Evolutionary conservation across 53 echinoderm and acorn worm species (phyloP).

Genomic region (Antedon mediterranea): DNA sequence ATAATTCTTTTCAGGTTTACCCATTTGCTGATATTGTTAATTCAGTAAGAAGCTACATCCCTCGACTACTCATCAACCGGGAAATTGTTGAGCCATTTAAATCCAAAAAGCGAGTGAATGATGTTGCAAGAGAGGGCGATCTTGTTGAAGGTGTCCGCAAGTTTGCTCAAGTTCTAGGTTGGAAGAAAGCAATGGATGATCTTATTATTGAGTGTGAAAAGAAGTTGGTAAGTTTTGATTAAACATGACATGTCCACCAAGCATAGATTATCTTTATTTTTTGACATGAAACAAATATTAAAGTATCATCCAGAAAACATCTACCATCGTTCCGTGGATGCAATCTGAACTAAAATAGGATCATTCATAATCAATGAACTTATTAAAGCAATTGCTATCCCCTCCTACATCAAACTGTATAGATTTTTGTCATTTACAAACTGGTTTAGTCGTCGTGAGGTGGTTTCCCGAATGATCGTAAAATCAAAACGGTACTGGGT

Average conservation of each 20-base stretch:
- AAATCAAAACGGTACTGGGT: too few relatives aligned
- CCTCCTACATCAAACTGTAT: too few relatives aligned
- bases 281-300: too few relatives aligned
- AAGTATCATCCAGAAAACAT: too few relatives aligned
- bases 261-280: not conserved
- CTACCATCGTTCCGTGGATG: too few relatives aligned
- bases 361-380: too few relatives aligned
- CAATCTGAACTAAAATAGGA: too few relatives aligned
- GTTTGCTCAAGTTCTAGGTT: constrained; percentile 79
- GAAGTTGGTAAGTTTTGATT: constrained; percentile 41
- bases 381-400: too few relatives aligned
- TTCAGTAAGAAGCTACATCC: constrained; percentile 68
- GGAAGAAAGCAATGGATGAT: constrained; percentile 85
- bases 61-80: constrained; percentile 77
- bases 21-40: constrained; percentile 91
- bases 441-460: too few relatives aligned
- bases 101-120: constrained; percentile 37
- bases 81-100: constrained; percentile 79
- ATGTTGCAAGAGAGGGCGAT: constrained; percentile 69
- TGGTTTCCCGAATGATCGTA: too few relatives aligned
- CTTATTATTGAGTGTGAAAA: constrained; percentile 60
- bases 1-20: constrained; percentile 41
- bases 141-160: constrained; percentile 73
- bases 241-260: not conserved
- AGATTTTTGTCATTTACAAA: too few relatives aligned